Evolutionary conservation across 1,140 invertebrate species (phyloP), one percentile per base, ranked within the genome.

Genomic region (Brachionus sp.): DNA sequence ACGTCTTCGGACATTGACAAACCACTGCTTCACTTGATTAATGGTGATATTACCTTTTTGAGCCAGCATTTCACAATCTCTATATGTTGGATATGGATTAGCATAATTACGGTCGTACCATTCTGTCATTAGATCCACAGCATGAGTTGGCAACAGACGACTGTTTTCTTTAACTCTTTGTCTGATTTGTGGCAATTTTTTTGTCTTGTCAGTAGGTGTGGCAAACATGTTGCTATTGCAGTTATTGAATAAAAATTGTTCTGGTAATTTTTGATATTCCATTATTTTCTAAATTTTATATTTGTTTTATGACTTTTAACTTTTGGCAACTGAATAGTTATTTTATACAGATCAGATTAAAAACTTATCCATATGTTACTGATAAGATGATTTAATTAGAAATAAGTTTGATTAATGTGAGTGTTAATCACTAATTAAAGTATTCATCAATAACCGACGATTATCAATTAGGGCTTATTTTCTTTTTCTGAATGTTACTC

Each of bases 21-120:
- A 80, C 77, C 77, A 80, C 62, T 80, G 77, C 29, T 80, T 80
- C 5, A 80, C 77, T n/a, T 80, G 77, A 25, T 35, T 62, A n/a
- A 80, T 53, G 6, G 50, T 37, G 6, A 80, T 80, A 12, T 62
- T 19, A 62, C 77, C 77, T 16, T 19, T 19, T 25, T 57, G 50
- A 1, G 77, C 77, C 0, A 80, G 19, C 19, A 62, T 37, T 66
- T 80, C 77, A 25, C 77, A 80, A 23, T 80, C 77, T 25, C 77
- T 57, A 13, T 80, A 80, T 0, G 77, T 62, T 0, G 77, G 77
- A 62, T 80, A 80, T 33, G 77, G 77, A 35, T 66, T 80, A 0
- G 46, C 33, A 29, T 80, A 80, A 16, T 80, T 13, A 23, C 53
- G 46, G 57, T 80, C 77, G 39, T 80, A 80, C 77, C 77, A 80